Evolutionary conservation across 2,797 vertebrate species (phyloP), one percentile per base, ranked within the genome.

Genomic region (Enteromius mattozi): DNA sequence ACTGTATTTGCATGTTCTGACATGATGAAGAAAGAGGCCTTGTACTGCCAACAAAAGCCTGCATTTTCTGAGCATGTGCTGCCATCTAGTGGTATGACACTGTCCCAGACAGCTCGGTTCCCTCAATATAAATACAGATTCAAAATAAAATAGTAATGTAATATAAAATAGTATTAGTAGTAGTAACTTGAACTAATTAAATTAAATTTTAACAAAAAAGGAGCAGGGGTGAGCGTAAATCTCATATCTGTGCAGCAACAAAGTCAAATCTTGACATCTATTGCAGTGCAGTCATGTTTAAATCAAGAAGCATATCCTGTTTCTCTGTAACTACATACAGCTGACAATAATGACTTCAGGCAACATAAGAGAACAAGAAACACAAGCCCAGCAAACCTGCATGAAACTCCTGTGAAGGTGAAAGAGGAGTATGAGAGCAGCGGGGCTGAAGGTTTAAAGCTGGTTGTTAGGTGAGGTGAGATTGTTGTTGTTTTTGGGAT

Each of bases 1-100:
- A n/a, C 54, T 7, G 19, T 0, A n/a, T 9, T 35, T 17, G 24
- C 54, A 24, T 63, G 40, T 49, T 61, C 14, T n/a, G 37, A 37
- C 12, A 30, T 9, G 17, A 12, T 19, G 2, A 78, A 78, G 13
- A 61, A 45, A 59, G 54, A 40, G 24, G n/a, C 1, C 12, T 37
- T 54, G 4, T 27, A 27, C 30, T 24, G 27, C n/a, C 9, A 14
- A 59, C 27, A 42, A 9, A 9, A 42, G 42, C 42, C 27, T 49
- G 51, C 0, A 4, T 51, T 75, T 74, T 51, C 70, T 75, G 80
- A 65, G 27, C 30, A 65, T 8, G 30, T 75, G 70, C 70, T 65
- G 80, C 70, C 42, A 47, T 74, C 80, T 82, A 63, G 27, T 82
- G 80, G 80, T 10, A 17, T 6, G 1, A 40, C 5, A 59, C 49